Base-by-base conservation (phyloP, 2,113 vertebrate genomes). In the Phyllostomus discolor region DNA sequence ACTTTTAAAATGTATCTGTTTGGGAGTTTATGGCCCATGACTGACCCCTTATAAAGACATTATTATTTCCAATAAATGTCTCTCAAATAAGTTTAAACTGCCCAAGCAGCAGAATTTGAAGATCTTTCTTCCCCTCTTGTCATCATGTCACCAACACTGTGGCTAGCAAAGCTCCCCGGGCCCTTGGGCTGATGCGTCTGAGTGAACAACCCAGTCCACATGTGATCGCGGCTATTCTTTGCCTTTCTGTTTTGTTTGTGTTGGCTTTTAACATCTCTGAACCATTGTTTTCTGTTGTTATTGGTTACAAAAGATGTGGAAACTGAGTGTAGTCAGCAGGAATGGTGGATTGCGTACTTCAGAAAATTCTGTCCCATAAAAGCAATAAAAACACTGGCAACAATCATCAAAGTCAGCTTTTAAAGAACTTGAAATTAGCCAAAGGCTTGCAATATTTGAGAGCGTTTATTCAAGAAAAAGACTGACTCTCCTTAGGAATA, bases 401-500 rank as follows among this genome's bases (percentile, higher is more conserved):
- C 52, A 84, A 14, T 76, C 15, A 20, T 92, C 33, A 85, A 91
- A 83, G 83, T 35, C 26, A 35, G 33, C 19, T 64, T 91, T 84
- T 59, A 43, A 94, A 95, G 35, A 87, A 79, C 48, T 78, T 62
- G 35, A 94, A 94, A 75, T 94, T 52, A 91, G 84, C 24, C n/a
- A 67, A 92, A 84, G 26, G 14, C 46, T 86, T 76, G 24, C 1
- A 89, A 46, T 12, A 72, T 54, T 75, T 3, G 33, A 31, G 19
- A 92, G 11, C 1, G 10, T 72, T 35, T 64, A 66, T 35, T 87
- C 31, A 84, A 90, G 75, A 72, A 84, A 84, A 91, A 3, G 52
- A 41, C 19, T 76, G 26, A 38, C 4, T 73, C 38, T 76, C 33
- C 19, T 35, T 72, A 67, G 72, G 57, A 82, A 69, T 11, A 91